These are phyloP conservation scores for Calephelis perditalis DNA, from an alignment of 2,888 invertebrate species.

Conservation along the genomic window DNA sequence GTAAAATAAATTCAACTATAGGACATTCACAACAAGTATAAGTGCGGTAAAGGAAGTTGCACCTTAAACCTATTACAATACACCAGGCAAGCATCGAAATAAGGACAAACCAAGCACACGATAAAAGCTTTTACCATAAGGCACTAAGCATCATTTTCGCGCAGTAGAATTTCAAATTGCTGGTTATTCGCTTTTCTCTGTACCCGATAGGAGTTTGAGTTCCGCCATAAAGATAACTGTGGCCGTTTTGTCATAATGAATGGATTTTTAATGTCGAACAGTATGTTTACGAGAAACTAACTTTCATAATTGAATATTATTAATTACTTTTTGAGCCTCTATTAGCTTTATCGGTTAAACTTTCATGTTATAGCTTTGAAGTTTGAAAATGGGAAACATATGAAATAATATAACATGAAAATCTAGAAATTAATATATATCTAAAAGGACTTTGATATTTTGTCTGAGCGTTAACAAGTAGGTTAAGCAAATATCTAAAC, in stretches of 20 bases:
- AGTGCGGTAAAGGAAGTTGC: conserved; percentile 3
- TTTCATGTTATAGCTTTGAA: no score
- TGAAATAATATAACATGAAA: no score
- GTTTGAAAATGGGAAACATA: no score
- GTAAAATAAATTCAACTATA: not conserved
- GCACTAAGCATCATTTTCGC: not conserved
- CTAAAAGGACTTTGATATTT: no score
- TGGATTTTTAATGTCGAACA: conserved; percentile 60
- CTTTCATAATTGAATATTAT: conserved; percentile 4
- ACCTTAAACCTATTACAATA: conserved; percentile 7
- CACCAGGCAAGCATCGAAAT: not conserved
- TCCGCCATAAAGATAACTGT: conserved; percentile 63
- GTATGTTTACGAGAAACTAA: conserved; percentile 6
- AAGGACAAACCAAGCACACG: not conserved
- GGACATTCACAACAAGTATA: not conserved
- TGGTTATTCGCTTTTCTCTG: conserved; percentile 5
- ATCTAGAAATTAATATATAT: no score
- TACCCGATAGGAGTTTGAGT: conserved; percentile 38
- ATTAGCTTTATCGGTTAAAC: no score
- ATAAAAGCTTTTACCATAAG: not conserved
- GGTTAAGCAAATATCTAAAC: no score
- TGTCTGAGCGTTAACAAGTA: no score
- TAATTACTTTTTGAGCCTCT: conserved; percentile 2
- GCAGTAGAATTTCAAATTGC: not conserved
- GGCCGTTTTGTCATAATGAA: conserved; percentile 57